These are phyloP conservation scores for Palythoa caribaeorum DNA, from an alignment of 92 coral and sea anemone species.

Conservation along the genomic window DNA sequence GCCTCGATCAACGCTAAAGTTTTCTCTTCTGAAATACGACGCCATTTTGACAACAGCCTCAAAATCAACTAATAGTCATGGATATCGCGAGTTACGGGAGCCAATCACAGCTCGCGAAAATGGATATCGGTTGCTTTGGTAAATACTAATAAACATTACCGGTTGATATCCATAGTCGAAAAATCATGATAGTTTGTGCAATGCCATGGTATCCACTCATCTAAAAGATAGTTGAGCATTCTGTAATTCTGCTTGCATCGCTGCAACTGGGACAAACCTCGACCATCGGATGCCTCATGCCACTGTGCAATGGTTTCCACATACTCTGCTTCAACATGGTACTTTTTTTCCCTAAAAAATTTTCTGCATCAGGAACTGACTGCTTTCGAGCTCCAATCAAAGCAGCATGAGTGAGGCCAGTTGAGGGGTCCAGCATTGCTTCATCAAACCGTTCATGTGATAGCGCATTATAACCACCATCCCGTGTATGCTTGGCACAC, in stretches of 20 bases:
- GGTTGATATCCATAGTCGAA: conserved; percentile 54
- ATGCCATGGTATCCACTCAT: conserved; percentile 73
- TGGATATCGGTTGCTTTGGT: not conserved
- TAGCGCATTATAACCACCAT: conserved; percentile 33
- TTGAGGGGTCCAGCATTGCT: conserved; percentile 49
- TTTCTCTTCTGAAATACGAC: no score
- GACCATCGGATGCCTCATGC: conserved; percentile 60
- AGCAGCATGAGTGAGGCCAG: conserved; percentile 62
- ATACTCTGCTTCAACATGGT: conserved; percentile 41
- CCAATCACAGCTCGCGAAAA: no score
- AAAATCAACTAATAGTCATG: no score
- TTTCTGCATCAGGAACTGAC: conserved; percentile 59
- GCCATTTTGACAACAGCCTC: no score
- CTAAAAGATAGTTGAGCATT: conserved; percentile 63
- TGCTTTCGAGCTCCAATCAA: conserved; percentile 56
- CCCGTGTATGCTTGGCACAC: conserved; percentile 51
- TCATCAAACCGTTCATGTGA: conserved; percentile 50
- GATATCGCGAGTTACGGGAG: no score
- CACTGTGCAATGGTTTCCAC: conserved; percentile 47
- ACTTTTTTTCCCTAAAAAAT: conserved; percentile 35
- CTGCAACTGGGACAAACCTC: conserved; percentile 50
- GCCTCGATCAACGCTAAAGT: no score
- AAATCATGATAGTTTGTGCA: conserved; percentile 21
- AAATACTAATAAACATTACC: conserved; percentile 15
- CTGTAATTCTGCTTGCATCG: conserved; percentile 56